These are phyloP conservation scores for Crocidura indochinensis DNA, from an alignment of 2,797 vertebrate species.

Conservation along the genomic window DNA sequence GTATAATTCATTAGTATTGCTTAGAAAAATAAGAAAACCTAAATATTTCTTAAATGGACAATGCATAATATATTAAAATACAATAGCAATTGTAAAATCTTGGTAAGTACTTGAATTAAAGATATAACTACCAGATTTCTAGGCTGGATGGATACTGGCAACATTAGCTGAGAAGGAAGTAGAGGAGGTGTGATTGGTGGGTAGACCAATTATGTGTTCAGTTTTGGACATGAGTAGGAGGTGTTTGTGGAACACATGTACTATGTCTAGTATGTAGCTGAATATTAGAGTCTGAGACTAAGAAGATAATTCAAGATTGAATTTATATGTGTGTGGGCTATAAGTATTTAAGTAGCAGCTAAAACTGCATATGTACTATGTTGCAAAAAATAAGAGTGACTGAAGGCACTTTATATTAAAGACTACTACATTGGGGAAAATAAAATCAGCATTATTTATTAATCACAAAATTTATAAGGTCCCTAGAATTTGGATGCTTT, in stretches of 20 bases:
- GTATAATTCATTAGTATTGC: conserved; percentile 38
- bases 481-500: neutral
- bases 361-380: neutral
- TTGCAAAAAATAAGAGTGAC: neutral
- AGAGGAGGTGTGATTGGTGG: conserved; percentile 51
- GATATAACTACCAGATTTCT: conserved; percentile 36
- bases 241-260: conserved; percentile 63
- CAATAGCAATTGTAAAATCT: conserved; percentile 19
- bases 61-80: conserved; percentile 34
- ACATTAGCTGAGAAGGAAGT: conserved; percentile 47
- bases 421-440: conserved; percentile 20
- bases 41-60: conserved; percentile 41
- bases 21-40: neutral
- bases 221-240: conserved; percentile 49
- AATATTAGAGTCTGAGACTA: conserved; percentile 56
- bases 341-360: conserved; percentile 12
- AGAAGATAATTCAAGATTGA: conserved; percentile 59
- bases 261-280: conserved; percentile 58
- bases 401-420: conserved; percentile 41
- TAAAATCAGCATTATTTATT: conserved; percentile 57
- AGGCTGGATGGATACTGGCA: conserved; percentile 30
- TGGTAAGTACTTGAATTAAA: conserved; percentile 64
- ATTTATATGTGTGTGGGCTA: conserved; percentile 49
- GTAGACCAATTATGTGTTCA: conserved; percentile 53
- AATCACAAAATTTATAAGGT: conserved; percentile 37